A percentile compares a stretch with the other conserved stretches of the same genome.
Evolutionary conservation across 2,797 vertebrate genomes (phyloP).

Genomic region (Arremon aurantiirostris): DNA sequence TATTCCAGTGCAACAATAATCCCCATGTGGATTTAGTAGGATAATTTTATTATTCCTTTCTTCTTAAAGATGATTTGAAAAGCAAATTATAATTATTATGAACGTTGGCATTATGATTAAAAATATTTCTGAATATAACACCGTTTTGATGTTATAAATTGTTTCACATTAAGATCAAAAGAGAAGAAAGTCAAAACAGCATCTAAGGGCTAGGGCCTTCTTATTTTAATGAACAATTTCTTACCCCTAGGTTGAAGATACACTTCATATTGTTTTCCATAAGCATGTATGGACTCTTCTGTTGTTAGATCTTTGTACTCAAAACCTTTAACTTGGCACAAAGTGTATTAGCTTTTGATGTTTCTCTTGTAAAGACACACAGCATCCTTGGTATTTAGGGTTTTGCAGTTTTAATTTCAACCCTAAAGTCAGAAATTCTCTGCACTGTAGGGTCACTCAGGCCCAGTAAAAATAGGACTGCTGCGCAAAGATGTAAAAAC

Average conservation of each 20-base stretch:
- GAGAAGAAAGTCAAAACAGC: constrained; percentile 34
- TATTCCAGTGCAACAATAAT: constrained; percentile 59
- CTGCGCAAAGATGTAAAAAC: background rate
- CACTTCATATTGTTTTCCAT: background rate
- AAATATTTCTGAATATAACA: constrained; percentile 26
- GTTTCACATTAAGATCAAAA: constrained; percentile 49
- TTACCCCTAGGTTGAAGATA: constrained; percentile 23
- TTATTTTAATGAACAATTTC: constrained; percentile 35
- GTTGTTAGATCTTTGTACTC: constrained; percentile 32
- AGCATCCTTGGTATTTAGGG: background rate
- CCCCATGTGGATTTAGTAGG: constrained; percentile 64
- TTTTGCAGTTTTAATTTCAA: background rate
- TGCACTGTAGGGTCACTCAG: background rate
- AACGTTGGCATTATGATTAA: constrained; percentile 35
- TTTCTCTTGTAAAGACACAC: background rate
- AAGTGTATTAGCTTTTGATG: constrained; percentile 1
- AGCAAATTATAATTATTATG: constrained; percentile 56
- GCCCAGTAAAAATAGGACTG: background rate
- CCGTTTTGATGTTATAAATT: constrained; percentile 62
- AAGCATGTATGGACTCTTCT: constrained; percentile 43
- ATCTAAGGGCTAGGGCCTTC: constrained; percentile 2
- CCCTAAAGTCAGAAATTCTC: background rate
- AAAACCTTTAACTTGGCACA: background rate
- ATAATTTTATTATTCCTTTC: constrained; percentile 60
- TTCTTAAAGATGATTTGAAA: constrained; percentile 61